phyloP scores from a whole-genome alignment of 2,888 invertebrate genomes.

The Eledona agricola region DNA sequence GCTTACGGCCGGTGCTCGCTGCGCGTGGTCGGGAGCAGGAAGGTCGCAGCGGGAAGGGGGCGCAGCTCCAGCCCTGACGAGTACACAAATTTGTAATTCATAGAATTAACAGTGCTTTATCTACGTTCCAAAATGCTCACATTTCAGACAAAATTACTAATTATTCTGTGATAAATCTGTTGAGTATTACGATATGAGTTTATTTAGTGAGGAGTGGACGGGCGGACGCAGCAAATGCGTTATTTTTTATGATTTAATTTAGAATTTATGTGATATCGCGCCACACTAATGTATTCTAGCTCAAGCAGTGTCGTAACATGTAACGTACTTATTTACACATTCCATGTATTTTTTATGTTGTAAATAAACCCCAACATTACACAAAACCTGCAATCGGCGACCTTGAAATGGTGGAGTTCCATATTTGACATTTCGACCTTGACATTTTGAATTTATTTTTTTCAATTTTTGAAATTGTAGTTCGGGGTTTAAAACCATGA shows the following conservation, averaged over 20 bases:
- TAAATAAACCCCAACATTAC: conserved; percentile 24
- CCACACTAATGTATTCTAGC: conserved; percentile 30
- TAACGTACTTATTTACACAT: conserved; percentile 31
- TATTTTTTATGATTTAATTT: conserved; percentile 29
- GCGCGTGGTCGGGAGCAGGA: conserved; percentile 54
- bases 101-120: conserved; percentile 29
- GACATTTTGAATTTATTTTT: no score
- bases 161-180: conserved; percentile 38
- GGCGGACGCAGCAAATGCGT: conserved; percentile 29
- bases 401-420: no score
- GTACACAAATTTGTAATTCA: conserved; percentile 49
- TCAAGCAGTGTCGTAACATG: conserved; percentile 32
- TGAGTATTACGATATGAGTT: conserved; percentile 31
- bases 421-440: not conserved
- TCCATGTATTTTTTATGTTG: conserved; percentile 32
- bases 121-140: conserved; percentile 25
- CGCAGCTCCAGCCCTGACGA: conserved; percentile 49
- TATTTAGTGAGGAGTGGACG: conserved; percentile 18
- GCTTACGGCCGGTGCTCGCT: conserved; percentile 58
- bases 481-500: no score
- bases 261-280: conserved; percentile 28
- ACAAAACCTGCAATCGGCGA: no score
- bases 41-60: conserved; percentile 40
- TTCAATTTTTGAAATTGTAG: no score
- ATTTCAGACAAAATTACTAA: conserved; percentile 31